Conservation (phyloP, 2,888 invertebrate species). For the Ophion slaviceki region DNA sequence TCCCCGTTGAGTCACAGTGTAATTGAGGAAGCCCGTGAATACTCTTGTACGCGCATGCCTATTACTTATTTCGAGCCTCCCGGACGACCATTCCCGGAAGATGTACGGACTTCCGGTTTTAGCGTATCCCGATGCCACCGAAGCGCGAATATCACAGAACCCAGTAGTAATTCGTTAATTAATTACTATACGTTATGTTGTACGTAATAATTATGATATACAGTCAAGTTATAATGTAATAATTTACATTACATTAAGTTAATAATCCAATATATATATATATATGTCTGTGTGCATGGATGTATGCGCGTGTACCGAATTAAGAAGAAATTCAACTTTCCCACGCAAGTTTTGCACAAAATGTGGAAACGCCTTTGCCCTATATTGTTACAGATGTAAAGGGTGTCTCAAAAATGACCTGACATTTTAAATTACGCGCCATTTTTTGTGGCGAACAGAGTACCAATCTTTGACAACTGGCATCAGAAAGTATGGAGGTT, state of each 20-base stretch:
- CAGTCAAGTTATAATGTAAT: neutral
- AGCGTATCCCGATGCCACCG: conserved; percentile 4
- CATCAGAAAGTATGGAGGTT: too few species aligned
- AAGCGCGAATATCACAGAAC: conserved; percentile 14
- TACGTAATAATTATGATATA: too few species aligned
- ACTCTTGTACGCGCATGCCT: conserved; percentile 3
- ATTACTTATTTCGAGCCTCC: conserved; percentile 15
- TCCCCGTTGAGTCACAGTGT: neutral
- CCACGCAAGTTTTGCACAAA: conserved; percentile 45
- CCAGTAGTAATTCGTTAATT: too few species aligned
- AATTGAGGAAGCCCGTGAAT: conserved; percentile 16
- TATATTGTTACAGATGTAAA: conserved; percentile 39
- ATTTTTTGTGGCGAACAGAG: too few species aligned
- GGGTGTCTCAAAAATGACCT: too few species aligned
- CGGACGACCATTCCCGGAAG: conserved; percentile 8
- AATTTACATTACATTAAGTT: neutral
- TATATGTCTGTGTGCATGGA: too few species aligned
- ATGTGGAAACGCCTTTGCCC: conserved; percentile 65
- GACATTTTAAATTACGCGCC: too few species aligned
- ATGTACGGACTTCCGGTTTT: conserved; percentile 52
- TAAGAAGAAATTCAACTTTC: too few species aligned
- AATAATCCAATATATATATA: neutral
- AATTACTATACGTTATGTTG: neutral
- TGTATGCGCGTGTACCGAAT: too few species aligned
- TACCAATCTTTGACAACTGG: too few species aligned